Evolutionary conservation across 2,113 vertebrate genomes (phyloP).

Genomic region (Muntiacus reevesi): DNA sequence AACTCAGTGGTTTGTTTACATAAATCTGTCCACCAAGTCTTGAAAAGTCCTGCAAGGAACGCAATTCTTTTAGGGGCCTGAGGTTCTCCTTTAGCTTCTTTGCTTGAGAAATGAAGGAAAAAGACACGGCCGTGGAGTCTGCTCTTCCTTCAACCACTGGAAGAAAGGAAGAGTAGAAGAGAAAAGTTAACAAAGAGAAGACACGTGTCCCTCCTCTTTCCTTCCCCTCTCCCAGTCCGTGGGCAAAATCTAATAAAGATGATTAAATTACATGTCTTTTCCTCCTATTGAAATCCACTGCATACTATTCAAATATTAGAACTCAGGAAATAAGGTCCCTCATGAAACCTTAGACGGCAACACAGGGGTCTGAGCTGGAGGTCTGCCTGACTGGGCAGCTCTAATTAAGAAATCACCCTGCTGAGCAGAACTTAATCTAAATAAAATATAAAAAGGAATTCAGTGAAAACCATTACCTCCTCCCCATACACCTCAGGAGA

Average conservation of each 20-base stretch:
- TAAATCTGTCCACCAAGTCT: background rate
- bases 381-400: slow-evolving; percentile 81
- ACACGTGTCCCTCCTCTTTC: slow-evolving; percentile 57
- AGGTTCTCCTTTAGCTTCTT: slow-evolving; percentile 17
- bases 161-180: slow-evolving; percentile 57
- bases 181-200: slow-evolving; percentile 66
- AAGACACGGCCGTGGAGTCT: background rate
- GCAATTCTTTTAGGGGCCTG: background rate
- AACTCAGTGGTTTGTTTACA: background rate
- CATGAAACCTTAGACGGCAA: slow-evolving; percentile 90
- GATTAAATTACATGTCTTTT: slow-evolving; percentile 86
- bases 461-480: slow-evolving; percentile 68
- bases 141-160: slow-evolving; percentile 31
- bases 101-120: background rate
- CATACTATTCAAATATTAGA: slow-evolving; percentile 82
- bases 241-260: slow-evolving; percentile 86
- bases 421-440: slow-evolving; percentile 86
- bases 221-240: slow-evolving; percentile 62
- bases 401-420: slow-evolving; percentile 90
- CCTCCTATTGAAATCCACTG: slow-evolving; percentile 82
- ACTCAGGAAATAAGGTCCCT: slow-evolving; percentile 95
- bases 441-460: slow-evolving; percentile 81
- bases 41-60: background rate
- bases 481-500: slow-evolving; percentile 19
- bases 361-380: slow-evolving; percentile 83